Conservation (phyloP, 37 sponge, comb jelly and placozoan species). For the Cladorhizidae sp. region DNA sequence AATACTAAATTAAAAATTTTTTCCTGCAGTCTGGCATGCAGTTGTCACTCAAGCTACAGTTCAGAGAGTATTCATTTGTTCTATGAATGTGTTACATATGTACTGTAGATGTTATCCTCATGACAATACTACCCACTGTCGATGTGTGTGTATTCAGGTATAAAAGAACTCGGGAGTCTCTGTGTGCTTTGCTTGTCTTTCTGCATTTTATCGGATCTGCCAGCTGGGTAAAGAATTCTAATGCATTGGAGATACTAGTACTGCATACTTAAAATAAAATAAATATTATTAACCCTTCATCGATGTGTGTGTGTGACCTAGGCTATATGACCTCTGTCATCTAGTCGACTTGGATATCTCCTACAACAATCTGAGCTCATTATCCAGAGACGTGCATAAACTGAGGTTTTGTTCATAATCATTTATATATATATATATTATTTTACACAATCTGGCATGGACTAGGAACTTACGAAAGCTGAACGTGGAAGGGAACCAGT, state of each 20-base stretch:
- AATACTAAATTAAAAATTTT: no score
- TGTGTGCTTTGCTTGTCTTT: conserved; percentile 73
- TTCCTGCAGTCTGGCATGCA: no score
- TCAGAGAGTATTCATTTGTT: no score
- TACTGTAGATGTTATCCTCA: no score
- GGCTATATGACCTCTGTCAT: conserved; percentile 62
- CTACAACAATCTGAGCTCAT: conserved; percentile 64
- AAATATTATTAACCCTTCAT: not conserved
- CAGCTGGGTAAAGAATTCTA: conserved; percentile 62
- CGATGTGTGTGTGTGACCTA: no score
- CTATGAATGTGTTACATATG: no score
- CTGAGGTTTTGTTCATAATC: conserved; percentile 44
- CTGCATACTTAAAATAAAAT: not conserved
- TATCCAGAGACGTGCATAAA: conserved; percentile 64
- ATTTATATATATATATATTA: not conserved
- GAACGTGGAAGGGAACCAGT: conserved; percentile 77
- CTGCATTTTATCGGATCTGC: conserved; percentile 67
- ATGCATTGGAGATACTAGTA: no score
- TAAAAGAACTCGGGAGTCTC: conserved; percentile 56
- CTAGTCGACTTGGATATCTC: conserved; percentile 73
- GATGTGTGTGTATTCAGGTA: conserved; percentile 40
- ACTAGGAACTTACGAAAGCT: conserved; percentile 59
- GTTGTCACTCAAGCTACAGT: no score
- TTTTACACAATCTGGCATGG: no score
- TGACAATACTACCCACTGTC: no score